These are phyloP conservation scores for Cliona cf. orientalis DNA, from an alignment of 37 sponge, comb jelly and placozoan genomes.

Conservation along the genomic window DNA sequence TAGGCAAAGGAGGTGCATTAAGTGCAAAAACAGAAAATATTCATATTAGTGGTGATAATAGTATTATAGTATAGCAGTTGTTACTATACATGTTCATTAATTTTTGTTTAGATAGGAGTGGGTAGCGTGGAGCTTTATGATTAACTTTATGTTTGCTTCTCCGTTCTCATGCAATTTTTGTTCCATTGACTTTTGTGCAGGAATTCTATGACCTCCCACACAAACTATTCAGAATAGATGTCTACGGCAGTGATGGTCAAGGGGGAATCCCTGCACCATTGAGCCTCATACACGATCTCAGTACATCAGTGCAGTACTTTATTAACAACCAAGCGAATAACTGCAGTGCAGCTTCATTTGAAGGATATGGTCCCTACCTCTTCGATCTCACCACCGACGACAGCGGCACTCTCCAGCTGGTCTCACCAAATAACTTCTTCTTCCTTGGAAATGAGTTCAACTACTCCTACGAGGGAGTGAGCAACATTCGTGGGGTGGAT, in stretches of 20 bases:
- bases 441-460: conserved; percentile 8
- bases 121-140: too few relatives aligned
- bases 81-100: too few relatives aligned
- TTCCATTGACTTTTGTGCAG: too few relatives aligned
- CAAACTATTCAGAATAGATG: conserved; percentile 44
- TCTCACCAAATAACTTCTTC: conserved; percentile 8
- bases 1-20: too few relatives aligned
- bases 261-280: background rate
- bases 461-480: conserved; percentile 71
- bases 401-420: conserved; percentile 8
- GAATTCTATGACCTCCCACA: conserved; percentile 27
- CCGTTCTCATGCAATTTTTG: too few relatives aligned
- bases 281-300: conserved; percentile 51
- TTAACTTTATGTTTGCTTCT: too few relatives aligned
- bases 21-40: too few relatives aligned
- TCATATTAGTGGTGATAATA: too few relatives aligned
- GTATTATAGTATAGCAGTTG: too few relatives aligned
- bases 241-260: background rate
- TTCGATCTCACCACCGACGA: background rate
- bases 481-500: conserved; percentile 48
- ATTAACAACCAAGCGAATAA: conserved; percentile 12
- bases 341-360: conserved; percentile 20
- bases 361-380: background rate
- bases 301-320: conserved; percentile 37
- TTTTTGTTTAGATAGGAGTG: too few relatives aligned